Base-by-base conservation (phyloP, 2,888 invertebrate genomes). In the Drosophila phalerata region DNA sequence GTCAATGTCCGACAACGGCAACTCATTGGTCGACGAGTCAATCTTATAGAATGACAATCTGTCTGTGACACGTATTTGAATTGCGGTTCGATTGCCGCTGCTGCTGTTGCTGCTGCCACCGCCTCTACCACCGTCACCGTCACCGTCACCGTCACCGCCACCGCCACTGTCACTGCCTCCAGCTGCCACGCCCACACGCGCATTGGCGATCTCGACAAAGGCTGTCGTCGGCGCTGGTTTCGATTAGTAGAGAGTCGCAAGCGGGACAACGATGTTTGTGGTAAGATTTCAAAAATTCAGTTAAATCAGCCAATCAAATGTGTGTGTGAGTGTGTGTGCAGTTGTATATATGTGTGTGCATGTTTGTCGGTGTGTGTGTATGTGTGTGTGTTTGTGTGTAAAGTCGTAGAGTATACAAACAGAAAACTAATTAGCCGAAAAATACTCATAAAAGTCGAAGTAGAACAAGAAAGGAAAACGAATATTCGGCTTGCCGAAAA, bases 21-120 rank as follows among this genome's bases (percentile, higher is more conserved):
- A 92, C 92, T 95, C 95, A 93, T 95, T 95, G 73, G 95, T 95
- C n/a, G 95, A 94, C 57, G 95, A 95, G 90, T 94, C 94, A 34
- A 92, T 91, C 80, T 92, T 92, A 63, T 87, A 92, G 47, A 92
- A 87, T 11, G 91, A 89, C 60, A 91, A 66, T 25, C 83, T 85
- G 47, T 91, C 90, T 15, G 90, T 91, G 52, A 91, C 83, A 3
- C 91, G 91, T 43, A 91, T 89, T 76, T 90, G 90, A 42, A 89
- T 79, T n/a, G 77, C 70, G 2, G 79, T 73, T 9, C 74, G 66
- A 72, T 79, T 81, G 34, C 65, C 61, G 51, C 73, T 56, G 10
- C 22, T 55, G 30, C 61, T 53, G 37, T 55, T 51, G 40, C 34
- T 61, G 34, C 61, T 22, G 28, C 22, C 45, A 22, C 53, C 5